phyloP scores from a whole-genome alignment of 2,113 vertebrate species.

The Ophthalmolycus amberensis region DNA sequence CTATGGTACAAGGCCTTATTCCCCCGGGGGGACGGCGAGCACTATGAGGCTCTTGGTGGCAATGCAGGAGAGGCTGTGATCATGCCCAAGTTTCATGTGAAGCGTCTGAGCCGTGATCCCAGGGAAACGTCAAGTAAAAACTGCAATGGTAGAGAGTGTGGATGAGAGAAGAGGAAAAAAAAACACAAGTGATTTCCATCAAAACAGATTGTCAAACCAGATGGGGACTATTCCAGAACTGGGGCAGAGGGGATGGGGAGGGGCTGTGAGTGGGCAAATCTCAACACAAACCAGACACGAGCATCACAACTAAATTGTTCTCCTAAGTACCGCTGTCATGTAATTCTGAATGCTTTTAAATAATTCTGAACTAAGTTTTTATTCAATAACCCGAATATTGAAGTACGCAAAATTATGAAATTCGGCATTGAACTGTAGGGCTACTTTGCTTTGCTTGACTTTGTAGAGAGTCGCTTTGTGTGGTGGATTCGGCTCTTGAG shows the following conservation, averaged over 20 bases:
- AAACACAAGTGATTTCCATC: slow-evolving; percentile 82
- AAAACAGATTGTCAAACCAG: slow-evolving; percentile 86
- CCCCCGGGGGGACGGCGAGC: slow-evolving; percentile 29
- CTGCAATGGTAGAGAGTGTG: slow-evolving; percentile 62
- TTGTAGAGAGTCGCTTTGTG: slow-evolving; percentile 13
- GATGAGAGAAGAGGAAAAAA: slow-evolving; percentile 64
- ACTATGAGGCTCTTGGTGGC: slow-evolving; percentile 59
- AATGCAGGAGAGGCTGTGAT: slow-evolving; percentile 70
- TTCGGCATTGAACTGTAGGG: background rate
- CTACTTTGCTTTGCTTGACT: background rate
- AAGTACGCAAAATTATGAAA: slow-evolving; percentile 12
- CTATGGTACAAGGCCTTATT: slow-evolving; percentile 31
- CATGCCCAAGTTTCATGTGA: slow-evolving; percentile 74
- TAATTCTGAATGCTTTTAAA: slow-evolving; percentile 63
- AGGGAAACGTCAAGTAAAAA: slow-evolving; percentile 76
- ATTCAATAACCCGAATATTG: slow-evolving; percentile 37
- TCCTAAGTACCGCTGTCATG: slow-evolving; percentile 53
- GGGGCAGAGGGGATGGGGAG: slow-evolving; percentile 74
- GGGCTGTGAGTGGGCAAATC: slow-evolving; percentile 77
- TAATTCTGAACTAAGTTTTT: slow-evolving; percentile 59
- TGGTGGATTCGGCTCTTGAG: background rate
- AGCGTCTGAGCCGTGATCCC: slow-evolving; percentile 66
- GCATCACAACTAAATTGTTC: slow-evolving; percentile 55
- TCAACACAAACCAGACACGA: slow-evolving; percentile 61
- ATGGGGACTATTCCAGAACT: slow-evolving; percentile 81